Evolutionary conservation across 2,113 vertebrate genomes (phyloP), one percentile per base, ranked within the genome.

Genomic region (Zingel zingel): DNA sequence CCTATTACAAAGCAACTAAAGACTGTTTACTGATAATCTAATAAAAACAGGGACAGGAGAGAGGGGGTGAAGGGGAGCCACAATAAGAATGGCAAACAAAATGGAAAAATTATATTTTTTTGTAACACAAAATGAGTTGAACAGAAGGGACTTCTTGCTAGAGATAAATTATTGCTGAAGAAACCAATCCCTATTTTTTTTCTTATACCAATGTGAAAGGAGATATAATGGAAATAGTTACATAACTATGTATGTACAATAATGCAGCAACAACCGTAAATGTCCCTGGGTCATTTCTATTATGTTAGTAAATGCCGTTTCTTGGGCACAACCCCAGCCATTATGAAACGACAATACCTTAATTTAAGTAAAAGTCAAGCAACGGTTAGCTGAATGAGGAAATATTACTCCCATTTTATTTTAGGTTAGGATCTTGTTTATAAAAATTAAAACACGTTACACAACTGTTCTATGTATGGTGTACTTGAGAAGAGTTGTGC

Each of bases 21-120:
- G 84, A 76, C 83, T 85, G 81, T 87, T 86, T 77, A 89, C 86
- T 79, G 87, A 89, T 91, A 77, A 90, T 89, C 74, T 74, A 89
- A 90, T n/a, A 30, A 83, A 83, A 76, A 86, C 83, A 62, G 47
- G 39, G 36, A 50, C 19, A 53, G 14, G 33, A 74, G 43, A 61
- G 30, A 18, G 23, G 5, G 10, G 56, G 67, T 27, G n/a, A 2
- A 30, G 74, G 43, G 21, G 8, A 62, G 66, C 39, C 81, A 82
- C 85, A 85, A 72, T 51, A 81, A 63, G 69, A 75, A 83, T 64
- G 56, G 75, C 18, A 90, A 91, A 87, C 80, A 90, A 91, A 87
- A 82, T 66, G 30, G 16, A 75, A 81, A 47, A 67, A 83, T 10
- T 47, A 61, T 45, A 72, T 64, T 65, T 59, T 39, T 39, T 39